Base-by-base conservation (phyloP, 2,797 vertebrate species). In the Crenichthys baileyi region DNA sequence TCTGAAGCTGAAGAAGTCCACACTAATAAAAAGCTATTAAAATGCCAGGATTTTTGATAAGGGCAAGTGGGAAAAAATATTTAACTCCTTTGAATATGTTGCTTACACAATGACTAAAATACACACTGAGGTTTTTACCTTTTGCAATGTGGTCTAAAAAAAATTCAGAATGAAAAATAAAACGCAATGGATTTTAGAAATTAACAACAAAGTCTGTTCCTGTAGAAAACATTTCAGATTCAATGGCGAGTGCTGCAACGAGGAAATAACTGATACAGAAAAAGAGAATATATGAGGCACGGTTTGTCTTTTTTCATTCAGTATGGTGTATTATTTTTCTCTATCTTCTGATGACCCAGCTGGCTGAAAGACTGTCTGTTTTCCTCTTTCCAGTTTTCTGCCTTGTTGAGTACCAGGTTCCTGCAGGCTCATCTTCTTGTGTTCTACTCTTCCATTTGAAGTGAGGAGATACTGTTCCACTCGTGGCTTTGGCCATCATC, bases 61-160 rank as follows among this genome's bases (percentile, higher is more conserved):
- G n/a, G 61, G 29, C 39, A 74, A 83, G 75, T 83, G 60, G 51
- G n/a, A 76, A 63, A 80, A 77, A 84, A 85, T 79, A 87, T 87
- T 72, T 78, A 78, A 41, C 82, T 80, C 41, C 67, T 58, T 53
- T 65, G 63, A 75, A 76, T 51, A 51, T 51, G 50, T 51, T 51
- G 44, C 9, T 51, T 5, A 51, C 50, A 48, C 48, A 3, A 48
- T 48, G 48, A 48, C 12, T 22, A 11, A 7, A 46, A 11, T 46
- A 46, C 44, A 53, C 51, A 53, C 16, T 24, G 20, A 24, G 53
- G 31, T 36, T 65, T 36, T 65, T 36, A 39, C 31, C 20, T 65
- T 65, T 39, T 18, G 39, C 31, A 39, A 9, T 65, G 31, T 65
- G 31, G 4, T 20, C 16, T 63, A 16, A 20, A 36, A 63, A 63